Percentiles rank a stretch among this genome's conserved stretches.
phyloP scores from a whole-genome alignment of 1,140 invertebrate species.

The Panagrolaimus sp. region DNA sequence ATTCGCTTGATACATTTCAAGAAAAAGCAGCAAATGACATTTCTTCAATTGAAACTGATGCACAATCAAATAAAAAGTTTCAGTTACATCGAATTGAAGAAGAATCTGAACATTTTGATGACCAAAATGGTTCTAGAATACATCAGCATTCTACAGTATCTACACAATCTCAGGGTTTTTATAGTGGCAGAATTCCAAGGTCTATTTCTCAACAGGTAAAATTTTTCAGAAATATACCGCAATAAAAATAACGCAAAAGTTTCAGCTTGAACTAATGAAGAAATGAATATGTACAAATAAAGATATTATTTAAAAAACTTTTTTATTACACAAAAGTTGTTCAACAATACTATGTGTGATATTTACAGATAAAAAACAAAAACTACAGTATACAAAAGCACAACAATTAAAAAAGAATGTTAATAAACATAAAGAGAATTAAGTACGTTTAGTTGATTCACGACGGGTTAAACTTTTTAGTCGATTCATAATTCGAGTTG shows the following conservation, averaged over 20 bases:
- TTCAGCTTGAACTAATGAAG: conserved; percentile 12
- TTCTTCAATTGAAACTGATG: background rate
- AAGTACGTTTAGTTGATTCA: background rate
- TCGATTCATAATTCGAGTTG: background rate
- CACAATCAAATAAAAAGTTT: background rate
- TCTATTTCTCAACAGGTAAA: conserved; percentile 10
- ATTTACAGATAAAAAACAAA: too few relatives aligned
- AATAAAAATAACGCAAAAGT: background rate
- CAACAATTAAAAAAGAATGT: too few relatives aligned
- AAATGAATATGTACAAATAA: conserved; percentile 3
- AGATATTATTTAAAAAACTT: background rate
- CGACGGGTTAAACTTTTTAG: background rate
- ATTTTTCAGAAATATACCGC: background rate
- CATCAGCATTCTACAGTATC: conserved; percentile 2
- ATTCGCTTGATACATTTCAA: background rate
- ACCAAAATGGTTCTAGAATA: background rate
- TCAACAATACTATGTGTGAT: background rate
- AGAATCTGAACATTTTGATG: background rate
- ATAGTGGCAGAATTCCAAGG: background rate
- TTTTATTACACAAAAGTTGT: background rate
- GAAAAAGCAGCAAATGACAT: background rate
- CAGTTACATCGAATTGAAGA: conserved; percentile 9
- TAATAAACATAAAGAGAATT: too few relatives aligned
- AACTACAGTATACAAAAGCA: too few relatives aligned
- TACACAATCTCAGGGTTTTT: background rate